Percentiles rank a stretch among this genome's conserved stretches.
These are phyloP conservation scores for Eurypyga helias DNA, from an alignment of 2,113 vertebrate genomes.

Conservation along the genomic window DNA sequence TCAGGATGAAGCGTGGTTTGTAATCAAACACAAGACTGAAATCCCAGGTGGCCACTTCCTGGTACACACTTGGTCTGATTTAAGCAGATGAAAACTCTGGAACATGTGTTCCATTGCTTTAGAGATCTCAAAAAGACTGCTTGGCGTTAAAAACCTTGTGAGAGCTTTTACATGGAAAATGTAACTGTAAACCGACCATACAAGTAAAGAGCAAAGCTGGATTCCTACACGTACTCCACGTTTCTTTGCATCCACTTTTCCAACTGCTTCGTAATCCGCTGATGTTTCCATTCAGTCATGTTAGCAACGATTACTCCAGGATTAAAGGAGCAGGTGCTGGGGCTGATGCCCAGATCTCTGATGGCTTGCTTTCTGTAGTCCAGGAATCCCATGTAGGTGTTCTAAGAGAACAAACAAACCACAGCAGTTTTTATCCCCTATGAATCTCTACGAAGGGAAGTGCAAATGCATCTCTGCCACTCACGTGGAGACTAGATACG, in stretches of 20 bases:
- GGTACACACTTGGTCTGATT: background rate
- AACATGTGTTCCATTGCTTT: background rate
- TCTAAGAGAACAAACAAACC: conserved; percentile 73
- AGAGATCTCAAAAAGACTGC: background rate
- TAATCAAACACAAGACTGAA: background rate
- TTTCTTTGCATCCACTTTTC: conserved; percentile 96
- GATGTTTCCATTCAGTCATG: conserved; percentile 89
- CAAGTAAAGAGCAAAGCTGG: background rate
- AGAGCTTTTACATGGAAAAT: background rate
- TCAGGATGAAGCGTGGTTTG: background rate
- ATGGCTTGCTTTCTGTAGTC: conserved; percentile 92
- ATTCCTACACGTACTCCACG: conserved; percentile 76
- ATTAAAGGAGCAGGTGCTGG: conserved; percentile 94
- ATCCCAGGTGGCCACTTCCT: background rate
- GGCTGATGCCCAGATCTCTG: conserved; percentile 90
- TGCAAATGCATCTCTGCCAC: background rate
- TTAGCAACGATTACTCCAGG: conserved; percentile 96
- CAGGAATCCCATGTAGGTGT: conserved; percentile 96
- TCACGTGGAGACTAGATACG: background rate
- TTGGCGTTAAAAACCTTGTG: background rate
- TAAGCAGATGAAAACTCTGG: background rate
- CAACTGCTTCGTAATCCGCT: conserved; percentile 91
- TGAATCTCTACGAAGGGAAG: background rate
- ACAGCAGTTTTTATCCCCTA: background rate
- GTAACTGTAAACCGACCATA: background rate